phyloP scores from a whole-genome alignment of 1,140 invertebrate genomes.

The Hypsibius dujardini region DNA sequence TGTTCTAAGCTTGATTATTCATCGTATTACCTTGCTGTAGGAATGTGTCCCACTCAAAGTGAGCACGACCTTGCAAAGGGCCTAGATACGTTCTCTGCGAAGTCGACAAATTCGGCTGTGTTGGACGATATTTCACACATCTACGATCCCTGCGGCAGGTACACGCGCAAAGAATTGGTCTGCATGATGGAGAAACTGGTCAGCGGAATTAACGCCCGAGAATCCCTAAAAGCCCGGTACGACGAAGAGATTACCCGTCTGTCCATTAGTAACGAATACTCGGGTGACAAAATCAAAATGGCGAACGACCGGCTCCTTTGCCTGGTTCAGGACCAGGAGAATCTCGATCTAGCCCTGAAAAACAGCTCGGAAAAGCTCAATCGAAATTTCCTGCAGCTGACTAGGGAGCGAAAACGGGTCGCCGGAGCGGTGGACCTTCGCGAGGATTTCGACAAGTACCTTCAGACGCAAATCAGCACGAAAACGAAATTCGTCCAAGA shows the following conservation, averaged over 20 bases:
- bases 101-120: neutral
- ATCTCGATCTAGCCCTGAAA: neutral
- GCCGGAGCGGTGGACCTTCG: neutral
- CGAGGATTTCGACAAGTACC: neutral
- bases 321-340: neutral
- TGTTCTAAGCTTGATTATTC: neutral
- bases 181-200: constrained; percentile 1
- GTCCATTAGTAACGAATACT: neutral
- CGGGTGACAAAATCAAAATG: neutral
- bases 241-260: neutral
- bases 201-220: neutral
- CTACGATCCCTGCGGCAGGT: neutral
- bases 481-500: neutral
- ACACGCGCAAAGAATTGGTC: neutral
- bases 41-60: neutral
- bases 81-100: neutral
- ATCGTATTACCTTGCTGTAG: neutral
- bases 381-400: neutral
- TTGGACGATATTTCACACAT: neutral
- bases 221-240: neutral
- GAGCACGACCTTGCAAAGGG: no score
- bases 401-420: neutral
- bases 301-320: neutral
- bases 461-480: neutral
- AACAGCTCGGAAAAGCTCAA: neutral